Base-by-base conservation (phyloP, 2,113 vertebrate species). In the Salvelinus fontinalis region DNA sequence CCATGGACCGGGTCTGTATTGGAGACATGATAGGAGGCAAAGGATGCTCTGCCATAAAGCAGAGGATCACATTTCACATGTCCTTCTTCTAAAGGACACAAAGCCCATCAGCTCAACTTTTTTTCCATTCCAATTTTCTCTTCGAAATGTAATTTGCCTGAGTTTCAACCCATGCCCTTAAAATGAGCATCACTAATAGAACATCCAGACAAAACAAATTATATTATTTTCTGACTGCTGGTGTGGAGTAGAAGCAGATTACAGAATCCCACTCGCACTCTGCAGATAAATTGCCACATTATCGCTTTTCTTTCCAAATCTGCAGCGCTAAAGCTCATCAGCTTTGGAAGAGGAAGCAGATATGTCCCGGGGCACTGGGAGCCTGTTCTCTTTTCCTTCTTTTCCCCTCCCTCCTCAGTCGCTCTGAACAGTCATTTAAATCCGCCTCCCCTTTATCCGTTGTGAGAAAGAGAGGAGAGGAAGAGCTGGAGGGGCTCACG, bases 341-440 rank as follows among this genome's bases (percentile, higher is more conserved):
- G 67, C 67, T 73, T 72, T 70, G 51, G 34, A 49, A 3, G 20
- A 78, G 54, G 9, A 44, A 44, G 65, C 66, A 62, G 68, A 1
- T 1, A 74, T 80, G 70, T 85, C 79, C 81, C 16, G 26, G 75
- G 70, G 78, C 67, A 18, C 51, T 77, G 71, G 64, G 80, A 84
- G 39, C 48, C 51, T 27, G 2, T 31, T 27, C 62, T 64, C 60
- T 48, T 76, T 70, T 67, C 6, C 31, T 51, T 31, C n/a, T 75
- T 54, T 51, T 70, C 26, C 34, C 66, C 74, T 31, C 39, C 39
- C 39, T 60, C 54, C 14, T 65, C 64, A 48, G 2, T 3, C 60
- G 54, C 73, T 73, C 39, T 44, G 75, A 83, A 74, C 75, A 79
- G 80, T 86, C 66, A 89, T 86, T 80, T 60, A 77, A 62, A 76